phyloP scores from a whole-genome alignment of 1,140 invertebrate species.

The Batillaria attramentaria region DNA sequence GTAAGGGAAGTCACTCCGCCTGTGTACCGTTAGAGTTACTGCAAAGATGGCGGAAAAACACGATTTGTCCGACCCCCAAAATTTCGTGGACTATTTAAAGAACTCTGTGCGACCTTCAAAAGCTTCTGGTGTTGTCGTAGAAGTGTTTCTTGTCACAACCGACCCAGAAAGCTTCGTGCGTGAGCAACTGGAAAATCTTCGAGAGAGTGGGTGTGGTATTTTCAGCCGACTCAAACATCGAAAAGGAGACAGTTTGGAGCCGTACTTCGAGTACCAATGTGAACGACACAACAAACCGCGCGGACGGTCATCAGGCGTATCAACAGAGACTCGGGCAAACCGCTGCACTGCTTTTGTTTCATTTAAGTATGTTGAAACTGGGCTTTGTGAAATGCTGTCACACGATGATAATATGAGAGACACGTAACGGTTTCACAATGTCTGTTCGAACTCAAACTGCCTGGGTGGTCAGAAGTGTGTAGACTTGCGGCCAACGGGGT shows the following conservation, averaged over 20 bases:
- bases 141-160: neutral
- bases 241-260: neutral
- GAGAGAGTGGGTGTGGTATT: neutral
- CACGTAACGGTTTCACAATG: too few relatives aligned
- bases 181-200: neutral
- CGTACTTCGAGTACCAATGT: neutral
- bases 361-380: neutral
- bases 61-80: neutral
- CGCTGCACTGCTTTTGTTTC: neutral
- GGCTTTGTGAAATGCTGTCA: too few relatives aligned
- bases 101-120: neutral
- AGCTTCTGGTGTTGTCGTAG: neutral
- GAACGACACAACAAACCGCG: neutral
- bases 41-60: neutral
- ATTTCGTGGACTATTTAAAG: neutral
- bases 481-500: too few relatives aligned
- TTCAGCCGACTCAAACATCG: neutral
- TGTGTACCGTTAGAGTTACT: too few relatives aligned
- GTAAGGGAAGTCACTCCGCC: too few relatives aligned
- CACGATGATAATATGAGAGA: too few relatives aligned
- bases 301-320: neutral
- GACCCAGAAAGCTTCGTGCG: neutral
- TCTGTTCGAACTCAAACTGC: too few relatives aligned
- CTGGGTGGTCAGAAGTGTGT: too few relatives aligned
- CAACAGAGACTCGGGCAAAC: neutral